A percentile compares a stretch with the other conserved stretches of the same genome.
phyloP scores from a whole-genome alignment of 2,797 vertebrate genomes.

The Hafferia zeledoni region DNA sequence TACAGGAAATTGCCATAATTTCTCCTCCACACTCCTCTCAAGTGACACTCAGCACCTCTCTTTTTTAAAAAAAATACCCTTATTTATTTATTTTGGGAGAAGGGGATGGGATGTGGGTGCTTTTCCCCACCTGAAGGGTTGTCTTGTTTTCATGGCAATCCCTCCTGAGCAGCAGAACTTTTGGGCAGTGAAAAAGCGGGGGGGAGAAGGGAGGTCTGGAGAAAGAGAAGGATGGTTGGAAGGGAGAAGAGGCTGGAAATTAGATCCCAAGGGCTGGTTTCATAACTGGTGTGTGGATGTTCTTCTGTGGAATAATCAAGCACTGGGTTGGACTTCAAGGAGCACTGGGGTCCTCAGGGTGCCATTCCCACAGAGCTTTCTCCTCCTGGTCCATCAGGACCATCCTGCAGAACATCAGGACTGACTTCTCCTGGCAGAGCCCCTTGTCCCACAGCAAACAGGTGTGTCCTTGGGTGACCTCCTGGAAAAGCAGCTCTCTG shows the following conservation, averaged over 20 bases:
- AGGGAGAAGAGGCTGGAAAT: neutral
- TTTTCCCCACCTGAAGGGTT: neutral
- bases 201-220: neutral
- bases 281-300: rapidly evolving
- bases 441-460: neutral
- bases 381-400: neutral
- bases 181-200: neutral
- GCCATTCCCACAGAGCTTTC: neutral
- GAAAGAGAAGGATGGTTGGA: neutral
- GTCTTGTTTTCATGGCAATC: conserved; percentile 56
- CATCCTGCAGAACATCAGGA: neutral
- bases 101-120: neutral
- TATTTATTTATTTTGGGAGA: conserved; percentile 31
- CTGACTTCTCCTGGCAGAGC: neutral
- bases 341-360: neutral
- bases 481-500: neutral
- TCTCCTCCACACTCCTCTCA: conserved; percentile 62
- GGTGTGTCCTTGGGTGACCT: neutral
- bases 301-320: neutral
- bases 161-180: conserved; percentile 44
- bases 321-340: neutral
- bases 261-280: neutral
- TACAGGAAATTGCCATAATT: conserved; percentile 80
- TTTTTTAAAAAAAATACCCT: rapidly evolving
- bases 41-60: conserved; percentile 46